A percentile compares a stretch with the other conserved stretches of the same genome.
Conservation (phyloP, 37 sponge, comb jelly and placozoan species). For the Chondrilla cf. caribensis region DNA sequence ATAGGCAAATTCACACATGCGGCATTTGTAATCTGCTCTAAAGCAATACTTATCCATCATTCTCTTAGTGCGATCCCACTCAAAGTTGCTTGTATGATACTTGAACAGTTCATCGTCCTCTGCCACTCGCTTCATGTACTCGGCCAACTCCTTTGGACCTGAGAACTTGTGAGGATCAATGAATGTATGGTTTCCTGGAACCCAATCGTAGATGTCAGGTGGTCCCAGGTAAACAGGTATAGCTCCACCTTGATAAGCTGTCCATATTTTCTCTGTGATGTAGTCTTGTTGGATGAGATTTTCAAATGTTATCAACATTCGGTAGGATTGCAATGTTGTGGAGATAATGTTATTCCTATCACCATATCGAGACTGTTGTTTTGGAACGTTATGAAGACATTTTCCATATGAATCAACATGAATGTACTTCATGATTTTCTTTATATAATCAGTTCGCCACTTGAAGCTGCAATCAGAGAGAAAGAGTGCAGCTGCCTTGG, state of each 20-base stretch:
- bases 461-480: background rate
- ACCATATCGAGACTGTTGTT: background rate
- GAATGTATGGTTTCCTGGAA: constrained; percentile 25
- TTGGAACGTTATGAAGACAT: background rate
- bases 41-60: background rate
- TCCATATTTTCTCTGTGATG: background rate
- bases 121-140: constrained; percentile 3
- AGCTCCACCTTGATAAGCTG: background rate
- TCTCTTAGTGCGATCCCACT: background rate
- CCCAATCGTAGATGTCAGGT: constrained; percentile 12
- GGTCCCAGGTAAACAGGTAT: constrained; percentile 13
- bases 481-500: background rate
- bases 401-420: constrained; percentile 17
- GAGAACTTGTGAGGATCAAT: constrained; percentile 12
- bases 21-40: background rate
- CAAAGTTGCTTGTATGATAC: constrained; percentile 22
- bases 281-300: constrained; percentile 7
- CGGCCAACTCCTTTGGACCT: constrained; percentile 8
- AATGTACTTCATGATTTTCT: background rate
- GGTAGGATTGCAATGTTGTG: background rate
- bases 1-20: background rate
- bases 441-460: background rate
- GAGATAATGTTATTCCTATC: background rate
- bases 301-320: constrained; percentile 13
- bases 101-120: constrained; percentile 15